Evolutionary conservation across 2,888 invertebrate species (phyloP).

Genomic region (Leucophenga montana): DNA sequence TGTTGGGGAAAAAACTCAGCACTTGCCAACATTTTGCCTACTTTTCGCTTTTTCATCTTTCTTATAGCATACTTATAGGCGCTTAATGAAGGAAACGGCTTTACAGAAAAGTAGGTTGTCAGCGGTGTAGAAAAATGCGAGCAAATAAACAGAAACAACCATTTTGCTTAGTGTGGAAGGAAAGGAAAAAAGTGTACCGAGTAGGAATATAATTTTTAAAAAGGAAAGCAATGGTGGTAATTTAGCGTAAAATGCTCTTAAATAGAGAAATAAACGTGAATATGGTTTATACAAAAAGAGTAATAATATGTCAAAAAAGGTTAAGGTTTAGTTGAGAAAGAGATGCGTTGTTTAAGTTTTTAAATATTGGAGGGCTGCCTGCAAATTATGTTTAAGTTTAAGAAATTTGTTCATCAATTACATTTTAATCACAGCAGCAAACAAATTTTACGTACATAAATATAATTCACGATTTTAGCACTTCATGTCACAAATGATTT

Average conservation of each 20-base stretch:
- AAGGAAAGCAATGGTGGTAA: background rate
- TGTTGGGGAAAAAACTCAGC: background rate
- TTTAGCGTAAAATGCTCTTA: background rate
- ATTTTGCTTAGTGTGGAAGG: background rate
- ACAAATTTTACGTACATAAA: no score
- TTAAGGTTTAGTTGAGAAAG: no score
- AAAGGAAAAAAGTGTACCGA: background rate
- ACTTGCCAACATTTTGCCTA: conserved; percentile 34
- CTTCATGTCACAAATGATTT: no score
- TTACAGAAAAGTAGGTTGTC: background rate
- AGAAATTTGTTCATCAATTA: no score
- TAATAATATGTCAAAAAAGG: no score
- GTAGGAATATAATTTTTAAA: background rate
- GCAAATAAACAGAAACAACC: background rate
- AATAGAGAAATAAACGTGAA: background rate
- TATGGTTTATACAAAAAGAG: no score
- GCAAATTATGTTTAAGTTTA: no score
- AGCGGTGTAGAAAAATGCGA: background rate
- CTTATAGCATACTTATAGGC: conserved; percentile 47
- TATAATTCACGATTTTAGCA: no score
- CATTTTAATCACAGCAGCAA: no score
- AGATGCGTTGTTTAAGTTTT: no score
- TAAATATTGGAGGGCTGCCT: no score
- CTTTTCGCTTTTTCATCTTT: background rate
- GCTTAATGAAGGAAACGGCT: conserved; percentile 59